A percentile compares a stretch with the other conserved stretches of the same genome.
Evolutionary conservation across 1,140 invertebrate species (phyloP).

Genomic region (Lepidurus arcticus): DNA sequence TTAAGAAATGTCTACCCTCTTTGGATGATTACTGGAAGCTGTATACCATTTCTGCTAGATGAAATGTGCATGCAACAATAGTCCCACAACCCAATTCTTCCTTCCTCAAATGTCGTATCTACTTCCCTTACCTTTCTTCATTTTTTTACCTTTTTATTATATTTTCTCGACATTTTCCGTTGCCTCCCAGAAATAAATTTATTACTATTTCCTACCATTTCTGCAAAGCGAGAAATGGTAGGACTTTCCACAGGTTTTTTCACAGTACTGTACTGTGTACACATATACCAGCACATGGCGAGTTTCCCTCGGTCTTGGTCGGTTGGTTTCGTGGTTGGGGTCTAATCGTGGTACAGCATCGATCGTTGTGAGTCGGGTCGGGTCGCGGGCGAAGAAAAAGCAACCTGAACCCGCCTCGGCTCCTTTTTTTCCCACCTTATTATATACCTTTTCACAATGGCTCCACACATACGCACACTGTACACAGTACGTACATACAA

Average conservation of each 20-base stretch:
- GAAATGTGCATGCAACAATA: slow-evolving; percentile 24
- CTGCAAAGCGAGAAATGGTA: too few species aligned
- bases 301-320: slow-evolving; percentile 1
- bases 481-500: neutral
- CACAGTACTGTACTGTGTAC: neutral
- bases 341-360: slow-evolving; percentile 9
- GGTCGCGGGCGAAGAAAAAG: neutral
- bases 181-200: slow-evolving; percentile 12
- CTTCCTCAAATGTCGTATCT: neutral
- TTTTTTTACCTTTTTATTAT: neutral
- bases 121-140: neutral
- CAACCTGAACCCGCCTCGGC: neutral
- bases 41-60: neutral
- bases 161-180: neutral
- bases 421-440: neutral
- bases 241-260: too few species aligned
- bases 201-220: slow-evolving; percentile 1
- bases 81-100: neutral
- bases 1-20: neutral
- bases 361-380: neutral
- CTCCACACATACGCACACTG: neutral
- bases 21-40: slow-evolving; percentile 11
- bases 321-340: neutral
- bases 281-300: neutral
- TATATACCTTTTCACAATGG: neutral